phyloP scores from a whole-genome alignment of 2,888 invertebrate genomes.

The Epiblema foenella region DNA sequence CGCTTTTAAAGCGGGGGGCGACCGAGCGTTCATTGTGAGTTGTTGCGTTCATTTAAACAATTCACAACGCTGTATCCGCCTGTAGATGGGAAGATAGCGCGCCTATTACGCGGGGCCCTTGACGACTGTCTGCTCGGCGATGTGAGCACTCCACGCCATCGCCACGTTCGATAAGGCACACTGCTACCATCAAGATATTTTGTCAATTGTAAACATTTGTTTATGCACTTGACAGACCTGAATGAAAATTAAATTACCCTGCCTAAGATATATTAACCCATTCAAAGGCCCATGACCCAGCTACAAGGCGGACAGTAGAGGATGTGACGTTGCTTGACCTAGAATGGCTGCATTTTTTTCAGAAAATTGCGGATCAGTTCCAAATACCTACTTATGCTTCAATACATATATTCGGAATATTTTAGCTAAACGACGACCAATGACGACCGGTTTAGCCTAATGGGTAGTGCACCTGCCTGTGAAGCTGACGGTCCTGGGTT shows the following conservation, averaged over 20 bases:
- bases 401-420: not conserved
- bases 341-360: too few species aligned
- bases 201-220: constrained; percentile 3
- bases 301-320: too few species aligned
- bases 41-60: constrained; percentile 79
- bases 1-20: constrained; percentile 74
- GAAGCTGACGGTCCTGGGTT: too few species aligned
- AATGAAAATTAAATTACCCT: not conserved
- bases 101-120: constrained; percentile 69
- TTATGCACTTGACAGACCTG: not conserved
- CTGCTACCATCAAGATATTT: constrained; percentile 42
- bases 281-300: too few species aligned
- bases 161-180: constrained; percentile 70
- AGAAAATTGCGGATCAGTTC: too few species aligned
- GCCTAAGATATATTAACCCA: not conserved
- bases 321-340: too few species aligned
- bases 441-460: too few species aligned
- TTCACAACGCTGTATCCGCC: constrained; percentile 69
- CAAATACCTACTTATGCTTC: not conserved
- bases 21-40: constrained; percentile 71
- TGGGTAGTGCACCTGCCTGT: too few species aligned
- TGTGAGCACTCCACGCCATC: constrained; percentile 60
- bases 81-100: constrained; percentile 74
- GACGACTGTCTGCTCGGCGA: constrained; percentile 66
- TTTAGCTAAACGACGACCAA: too few species aligned